These are phyloP conservation scores for Stramonita haemastoma DNA, from an alignment of 2,888 invertebrate species.

Conservation along the genomic window DNA sequence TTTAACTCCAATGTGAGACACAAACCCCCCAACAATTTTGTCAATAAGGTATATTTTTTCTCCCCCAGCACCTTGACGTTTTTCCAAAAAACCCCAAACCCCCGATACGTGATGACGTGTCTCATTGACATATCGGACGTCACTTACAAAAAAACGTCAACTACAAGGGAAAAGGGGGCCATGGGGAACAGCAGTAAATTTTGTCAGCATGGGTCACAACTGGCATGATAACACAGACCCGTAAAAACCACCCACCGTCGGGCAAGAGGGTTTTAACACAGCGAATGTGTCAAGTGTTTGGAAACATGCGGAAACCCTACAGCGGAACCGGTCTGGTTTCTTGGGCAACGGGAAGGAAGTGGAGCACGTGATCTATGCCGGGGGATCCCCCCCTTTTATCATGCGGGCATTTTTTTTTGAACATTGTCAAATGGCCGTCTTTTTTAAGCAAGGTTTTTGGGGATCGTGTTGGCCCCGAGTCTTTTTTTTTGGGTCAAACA, in stretches of 20 bases:
- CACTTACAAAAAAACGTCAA: too few relatives aligned
- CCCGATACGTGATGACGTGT: too few relatives aligned
- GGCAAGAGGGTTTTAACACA: background rate
- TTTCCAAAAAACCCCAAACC: too few relatives aligned
- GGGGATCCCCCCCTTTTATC: background rate
- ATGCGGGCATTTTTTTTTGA: background rate
- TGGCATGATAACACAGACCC: too few relatives aligned
- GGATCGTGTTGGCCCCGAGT: background rate
- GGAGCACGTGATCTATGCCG: background rate
- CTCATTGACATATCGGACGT: too few relatives aligned
- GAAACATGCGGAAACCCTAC: background rate
- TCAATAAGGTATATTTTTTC: too few relatives aligned
- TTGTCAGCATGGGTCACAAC: too few relatives aligned
- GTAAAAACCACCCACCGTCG: background rate
- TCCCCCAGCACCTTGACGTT: too few relatives aligned
- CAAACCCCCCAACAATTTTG: too few relatives aligned
- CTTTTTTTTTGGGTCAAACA: background rate
- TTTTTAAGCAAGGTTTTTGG: background rate
- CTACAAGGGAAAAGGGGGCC: too few relatives aligned
- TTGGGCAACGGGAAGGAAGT: background rate
- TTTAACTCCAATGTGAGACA: too few relatives aligned
- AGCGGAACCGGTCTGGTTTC: background rate
- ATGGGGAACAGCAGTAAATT: too few relatives aligned
- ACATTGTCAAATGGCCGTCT: background rate
- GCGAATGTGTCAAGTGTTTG: background rate